A percentile compares a stretch with the other conserved stretches of the same genome.
Evolutionary conservation across 1,140 invertebrate species (phyloP).

Genomic region (Ceratoteleas bidentatus): DNA sequence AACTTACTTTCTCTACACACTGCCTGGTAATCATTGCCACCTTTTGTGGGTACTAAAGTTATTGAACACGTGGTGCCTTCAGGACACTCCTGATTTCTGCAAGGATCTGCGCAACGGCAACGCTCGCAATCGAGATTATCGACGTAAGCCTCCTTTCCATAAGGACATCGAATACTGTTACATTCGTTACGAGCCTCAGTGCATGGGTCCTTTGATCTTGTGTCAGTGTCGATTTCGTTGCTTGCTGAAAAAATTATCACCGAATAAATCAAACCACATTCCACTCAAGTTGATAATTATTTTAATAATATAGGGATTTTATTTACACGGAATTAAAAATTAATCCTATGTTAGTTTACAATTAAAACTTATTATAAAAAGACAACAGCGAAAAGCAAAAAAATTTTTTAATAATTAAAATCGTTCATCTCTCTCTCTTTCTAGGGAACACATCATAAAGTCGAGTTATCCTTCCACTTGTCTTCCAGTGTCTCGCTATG

Average conservation of each 20-base stretch:
- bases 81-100: conserved; percentile 84
- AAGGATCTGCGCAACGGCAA: conserved; percentile 91
- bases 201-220: conserved; percentile 80
- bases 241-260: too few relatives aligned
- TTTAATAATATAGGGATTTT: too few relatives aligned
- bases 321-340: too few relatives aligned
- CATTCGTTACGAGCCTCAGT: conserved; percentile 83
- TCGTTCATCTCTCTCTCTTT: too few relatives aligned
- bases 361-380: too few relatives aligned
- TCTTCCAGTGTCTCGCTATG: too few relatives aligned
- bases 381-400: too few relatives aligned
- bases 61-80: conserved; percentile 86
- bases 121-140: conserved; percentile 85
- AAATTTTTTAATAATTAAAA: too few relatives aligned
- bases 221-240: conserved; percentile 75
- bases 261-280: too few relatives aligned
- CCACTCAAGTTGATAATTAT: not conserved
- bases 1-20: conserved; percentile 86
- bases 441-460: too few relatives aligned
- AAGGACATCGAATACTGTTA: conserved; percentile 85
- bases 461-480: too few relatives aligned
- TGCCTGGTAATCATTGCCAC: conserved; percentile 80
- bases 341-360: too few relatives aligned
- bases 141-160: conserved; percentile 87
- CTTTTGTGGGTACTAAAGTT: conserved; percentile 81